Conservation (phyloP, 2,888 invertebrate species). For the Escarpia spicata region DNA sequence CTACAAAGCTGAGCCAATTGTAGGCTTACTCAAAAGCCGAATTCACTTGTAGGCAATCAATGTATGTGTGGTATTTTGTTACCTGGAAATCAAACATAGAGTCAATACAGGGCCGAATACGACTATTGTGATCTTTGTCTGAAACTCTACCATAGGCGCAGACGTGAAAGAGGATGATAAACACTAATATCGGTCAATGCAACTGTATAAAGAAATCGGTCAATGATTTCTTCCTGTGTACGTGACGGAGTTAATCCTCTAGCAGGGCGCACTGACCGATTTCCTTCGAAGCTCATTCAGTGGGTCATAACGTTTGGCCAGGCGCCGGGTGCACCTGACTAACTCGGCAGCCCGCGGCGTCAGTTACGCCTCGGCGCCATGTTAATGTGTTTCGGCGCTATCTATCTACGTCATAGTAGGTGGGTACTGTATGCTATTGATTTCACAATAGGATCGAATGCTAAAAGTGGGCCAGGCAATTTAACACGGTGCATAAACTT, state of each 20-base stretch:
- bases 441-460: not conserved
- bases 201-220: not conserved
- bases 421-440: not conserved
- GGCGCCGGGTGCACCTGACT: not conserved
- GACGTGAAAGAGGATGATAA: not conserved
- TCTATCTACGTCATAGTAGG: not conserved
- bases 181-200: not conserved
- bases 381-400: too few species aligned
- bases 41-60: too few species aligned
- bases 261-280: not conserved
- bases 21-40: too few species aligned
- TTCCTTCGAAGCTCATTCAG: not conserved
- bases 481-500: not conserved
- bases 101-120: too few species aligned
- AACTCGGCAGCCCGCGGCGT: not conserved
- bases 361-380: not conserved
- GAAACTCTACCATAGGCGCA: not conserved
- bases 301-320: constrained; percentile 10
- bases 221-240: not conserved
- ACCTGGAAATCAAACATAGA: too few species aligned
- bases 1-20: too few species aligned
- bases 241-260: not conserved
- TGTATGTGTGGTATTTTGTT: too few species aligned
- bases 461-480: not conserved
- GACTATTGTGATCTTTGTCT: too few species aligned